These are phyloP conservation scores for Apis florea DNA, from an alignment of 1,140 invertebrate genomes.

Conservation along the genomic window DNA sequence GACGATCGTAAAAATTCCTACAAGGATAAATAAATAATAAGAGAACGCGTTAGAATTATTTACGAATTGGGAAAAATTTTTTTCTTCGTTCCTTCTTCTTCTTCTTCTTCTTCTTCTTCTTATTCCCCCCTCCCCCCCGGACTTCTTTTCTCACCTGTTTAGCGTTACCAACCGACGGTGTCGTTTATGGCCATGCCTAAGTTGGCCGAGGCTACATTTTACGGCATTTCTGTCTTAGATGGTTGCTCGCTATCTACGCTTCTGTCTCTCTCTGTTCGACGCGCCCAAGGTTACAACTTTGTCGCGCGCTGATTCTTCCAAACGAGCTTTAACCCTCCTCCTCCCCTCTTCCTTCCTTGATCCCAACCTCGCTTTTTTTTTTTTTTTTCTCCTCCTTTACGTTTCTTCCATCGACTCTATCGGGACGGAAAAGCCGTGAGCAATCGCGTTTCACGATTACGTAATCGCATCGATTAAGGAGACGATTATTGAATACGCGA, in stretches of 20 bases:
- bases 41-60: background rate
- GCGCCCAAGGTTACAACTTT: conserved; percentile 71
- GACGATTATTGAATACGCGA: background rate
- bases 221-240: conserved; percentile 76
- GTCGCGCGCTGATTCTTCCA: conserved; percentile 55
- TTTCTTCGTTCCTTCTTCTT: conserved; percentile 20
- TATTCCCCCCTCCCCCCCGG: no score
- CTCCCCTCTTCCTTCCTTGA: no score
- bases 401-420: background rate
- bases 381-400: no score
- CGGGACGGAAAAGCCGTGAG: conserved; percentile 3
- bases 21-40: background rate
- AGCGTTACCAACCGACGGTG: conserved; percentile 51
- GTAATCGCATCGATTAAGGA: background rate
- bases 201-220: conserved; percentile 79
- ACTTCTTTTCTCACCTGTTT: conserved; percentile 32
- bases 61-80: background rate
- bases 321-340: conserved; percentile 35
- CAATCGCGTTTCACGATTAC: background rate
- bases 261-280: conserved; percentile 73
- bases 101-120: conserved; percentile 32
- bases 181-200: conserved; percentile 76
- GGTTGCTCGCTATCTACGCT: conserved; percentile 72
- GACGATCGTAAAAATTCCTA: background rate
- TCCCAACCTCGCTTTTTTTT: no score